Evolutionary conservation across 2,888 invertebrate genomes (phyloP).

Genomic region (Papilio protenor): DNA sequence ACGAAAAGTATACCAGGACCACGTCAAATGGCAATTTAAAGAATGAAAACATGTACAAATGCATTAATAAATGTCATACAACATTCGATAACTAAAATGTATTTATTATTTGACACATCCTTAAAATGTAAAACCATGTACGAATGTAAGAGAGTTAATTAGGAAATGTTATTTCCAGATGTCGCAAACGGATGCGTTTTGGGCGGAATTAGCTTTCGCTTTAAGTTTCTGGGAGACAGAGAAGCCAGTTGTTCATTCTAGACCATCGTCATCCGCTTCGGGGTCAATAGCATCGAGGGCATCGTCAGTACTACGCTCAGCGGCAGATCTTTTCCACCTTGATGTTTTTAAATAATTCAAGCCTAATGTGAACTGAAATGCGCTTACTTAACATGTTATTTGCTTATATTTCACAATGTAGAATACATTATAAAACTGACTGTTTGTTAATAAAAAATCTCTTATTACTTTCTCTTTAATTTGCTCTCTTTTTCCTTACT

Average conservation of each 20-base stretch:
- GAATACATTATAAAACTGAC: not conserved
- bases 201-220: slow-evolving; percentile 88
- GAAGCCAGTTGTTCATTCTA: slow-evolving; percentile 86
- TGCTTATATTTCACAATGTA: not conserved
- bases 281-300: slow-evolving; percentile 65
- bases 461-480: not conserved
- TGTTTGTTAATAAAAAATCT: not conserved
- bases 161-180: slow-evolving; percentile 78
- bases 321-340: slow-evolving; percentile 71
- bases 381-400: not conserved
- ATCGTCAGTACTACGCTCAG: slow-evolving; percentile 75
- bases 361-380: not conserved
- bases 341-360: slow-evolving; percentile 58
- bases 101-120: not conserved
- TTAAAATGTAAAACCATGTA: not conserved
- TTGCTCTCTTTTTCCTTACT: not conserved
- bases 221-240: slow-evolving; percentile 89
- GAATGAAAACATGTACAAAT: too few species aligned
- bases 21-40: too few species aligned
- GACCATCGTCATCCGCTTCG: slow-evolving; percentile 68
- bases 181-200: slow-evolving; percentile 87
- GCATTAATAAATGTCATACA: too few species aligned
- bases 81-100: not conserved
- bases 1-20: not conserved
- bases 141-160: not conserved